Evolutionary conservation across 2,113 vertebrate species (phyloP).

Genomic region (Aythya baeri): DNA sequence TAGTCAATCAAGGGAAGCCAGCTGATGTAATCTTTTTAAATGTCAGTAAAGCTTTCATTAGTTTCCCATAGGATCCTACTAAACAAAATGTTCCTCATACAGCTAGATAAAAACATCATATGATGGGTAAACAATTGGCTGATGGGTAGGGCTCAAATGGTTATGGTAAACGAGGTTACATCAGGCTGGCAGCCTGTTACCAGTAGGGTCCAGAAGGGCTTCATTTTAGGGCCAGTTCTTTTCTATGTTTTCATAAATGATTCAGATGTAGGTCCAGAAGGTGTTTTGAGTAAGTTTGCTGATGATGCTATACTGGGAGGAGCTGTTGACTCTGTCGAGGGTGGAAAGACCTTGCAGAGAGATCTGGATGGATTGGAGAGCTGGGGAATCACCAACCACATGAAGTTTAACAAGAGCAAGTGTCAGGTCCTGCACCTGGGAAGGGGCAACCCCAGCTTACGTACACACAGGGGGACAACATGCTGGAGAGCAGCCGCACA

Average conservation of each 20-base stretch:
- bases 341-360: not conserved
- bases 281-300: not conserved
- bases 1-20: too few relatives aligned
- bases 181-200: not conserved
- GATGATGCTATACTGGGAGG: not conserved
- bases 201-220: not conserved
- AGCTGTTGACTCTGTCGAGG: not conserved
- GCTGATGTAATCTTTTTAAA: too few relatives aligned
- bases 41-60: too few relatives aligned
- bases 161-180: not conserved
- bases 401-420: not conserved
- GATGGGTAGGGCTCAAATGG: not conserved
- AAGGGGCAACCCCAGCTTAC: too few relatives aligned
- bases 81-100: too few relatives aligned
- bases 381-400: not conserved
- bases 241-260: not conserved
- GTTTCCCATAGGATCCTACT: too few relatives aligned
- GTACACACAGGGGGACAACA: too few relatives aligned
- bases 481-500: too few relatives aligned
- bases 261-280: not conserved
- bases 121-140: not conserved
- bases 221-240: not conserved
- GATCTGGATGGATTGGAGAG: not conserved
- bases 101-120: too few relatives aligned
- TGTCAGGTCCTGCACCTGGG: too few relatives aligned